Conservation (phyloP, 1,140 invertebrate species). For the Andricus grossulariae region DNA sequence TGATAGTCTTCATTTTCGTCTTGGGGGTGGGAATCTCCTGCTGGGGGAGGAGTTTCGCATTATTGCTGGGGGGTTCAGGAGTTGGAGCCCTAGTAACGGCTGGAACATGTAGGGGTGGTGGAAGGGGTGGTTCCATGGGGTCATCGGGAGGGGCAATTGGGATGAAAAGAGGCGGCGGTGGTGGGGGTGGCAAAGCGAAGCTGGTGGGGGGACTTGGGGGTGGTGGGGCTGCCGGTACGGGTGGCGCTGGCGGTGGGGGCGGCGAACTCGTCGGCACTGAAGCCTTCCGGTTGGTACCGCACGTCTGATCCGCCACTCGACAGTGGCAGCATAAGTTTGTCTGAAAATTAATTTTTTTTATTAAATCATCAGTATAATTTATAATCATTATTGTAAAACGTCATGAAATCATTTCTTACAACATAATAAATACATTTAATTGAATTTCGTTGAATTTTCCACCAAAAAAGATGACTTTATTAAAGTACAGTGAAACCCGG, state of each 20-base stretch:
- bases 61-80: conserved; percentile 67
- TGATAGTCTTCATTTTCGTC: conserved; percentile 96
- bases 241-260: conserved; percentile 62
- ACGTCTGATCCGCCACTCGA: conserved; percentile 68
- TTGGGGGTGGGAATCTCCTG: conserved; percentile 91
- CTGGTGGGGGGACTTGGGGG: conserved; percentile 69
- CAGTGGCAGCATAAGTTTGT: conserved; percentile 76
- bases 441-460: too few relatives aligned
- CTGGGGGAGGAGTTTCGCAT: conserved; percentile 82
- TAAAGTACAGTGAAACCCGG: too few relatives aligned
- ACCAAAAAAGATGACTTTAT: too few relatives aligned
- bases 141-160: conserved; percentile 54
- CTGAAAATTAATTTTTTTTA: conserved; percentile 45
- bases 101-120: conserved; percentile 68
- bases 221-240: conserved; percentile 49
- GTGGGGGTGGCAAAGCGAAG: conserved; percentile 64
- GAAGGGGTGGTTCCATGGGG: conserved; percentile 66
- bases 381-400: background rate
- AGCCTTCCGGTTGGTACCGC: conserved; percentile 65
- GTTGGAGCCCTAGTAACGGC: conserved; percentile 66
- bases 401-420: too few relatives aligned
- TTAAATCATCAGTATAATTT: background rate
- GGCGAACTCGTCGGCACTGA: conserved; percentile 61
- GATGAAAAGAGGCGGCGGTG: conserved; percentile 54
- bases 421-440: too few relatives aligned